A percentile compares a stretch with the other conserved stretches of the same genome.
Evolutionary conservation across 2,797 vertebrate genomes (phyloP).

Genomic region (Platyrinchus mystaceus): DNA sequence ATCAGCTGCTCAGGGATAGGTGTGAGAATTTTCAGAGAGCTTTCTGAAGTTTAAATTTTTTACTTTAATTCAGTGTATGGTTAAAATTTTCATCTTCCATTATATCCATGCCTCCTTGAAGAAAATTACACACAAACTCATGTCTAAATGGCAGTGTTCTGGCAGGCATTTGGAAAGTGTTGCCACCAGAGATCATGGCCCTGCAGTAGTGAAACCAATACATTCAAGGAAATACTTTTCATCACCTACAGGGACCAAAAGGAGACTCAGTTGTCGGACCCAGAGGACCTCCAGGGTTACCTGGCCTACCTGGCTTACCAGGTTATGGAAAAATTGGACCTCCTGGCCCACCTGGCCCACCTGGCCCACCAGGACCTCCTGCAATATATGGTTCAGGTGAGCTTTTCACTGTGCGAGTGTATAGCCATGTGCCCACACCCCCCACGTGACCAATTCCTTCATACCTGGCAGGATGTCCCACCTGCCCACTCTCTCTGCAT

Average conservation of each 20-base stretch:
- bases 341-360: slow-evolving; percentile 85
- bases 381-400: slow-evolving; percentile 82
- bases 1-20: not conserved
- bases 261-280: slow-evolving; percentile 86
- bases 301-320: slow-evolving; percentile 86
- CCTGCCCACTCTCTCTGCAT: not conserved
- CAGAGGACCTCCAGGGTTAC: slow-evolving; percentile 84
- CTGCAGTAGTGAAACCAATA: not conserved
- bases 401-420: not conserved
- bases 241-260: slow-evolving; percentile 85
- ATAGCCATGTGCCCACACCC: accelerated
- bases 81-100: not conserved
- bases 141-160: not conserved
- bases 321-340: slow-evolving; percentile 86
- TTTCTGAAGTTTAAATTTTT: not conserved
- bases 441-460: not conserved
- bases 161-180: not conserved
- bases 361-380: slow-evolving; percentile 81
- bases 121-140: not conserved
- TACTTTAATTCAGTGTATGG: not conserved
- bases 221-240: not conserved
- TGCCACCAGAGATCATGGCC: not conserved
- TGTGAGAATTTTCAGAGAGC: not conserved
- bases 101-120: not conserved
- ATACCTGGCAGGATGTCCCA: not conserved